phyloP scores from a whole-genome alignment of 2,797 vertebrate genomes.

The Tamandua tetradactyla region DNA sequence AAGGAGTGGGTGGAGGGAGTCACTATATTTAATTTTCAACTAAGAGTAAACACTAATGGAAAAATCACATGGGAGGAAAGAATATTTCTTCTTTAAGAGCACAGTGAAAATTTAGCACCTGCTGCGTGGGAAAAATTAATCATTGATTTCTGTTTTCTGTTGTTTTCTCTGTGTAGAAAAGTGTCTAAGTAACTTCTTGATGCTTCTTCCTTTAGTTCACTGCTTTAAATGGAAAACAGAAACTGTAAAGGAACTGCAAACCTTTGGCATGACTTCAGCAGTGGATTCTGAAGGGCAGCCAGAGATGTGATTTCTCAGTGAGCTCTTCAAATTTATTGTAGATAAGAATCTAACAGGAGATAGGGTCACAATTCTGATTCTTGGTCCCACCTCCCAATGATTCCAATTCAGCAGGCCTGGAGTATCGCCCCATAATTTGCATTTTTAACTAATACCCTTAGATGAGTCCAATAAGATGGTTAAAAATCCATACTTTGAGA shows the following conservation, averaged over 20 bases:
- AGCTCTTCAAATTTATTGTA: background rate
- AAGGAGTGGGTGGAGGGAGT: slow-evolving; percentile 27
- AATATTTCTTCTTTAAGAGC: slow-evolving; percentile 22
- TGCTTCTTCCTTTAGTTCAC: background rate
- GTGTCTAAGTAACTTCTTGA: background rate
- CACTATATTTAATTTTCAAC: slow-evolving; percentile 55
- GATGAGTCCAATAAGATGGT: background rate
- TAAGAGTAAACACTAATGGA: slow-evolving; percentile 40
- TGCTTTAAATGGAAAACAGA: slow-evolving; percentile 35
- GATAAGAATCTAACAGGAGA: background rate
- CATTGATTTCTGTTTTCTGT: background rate
- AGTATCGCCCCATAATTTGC: background rate
- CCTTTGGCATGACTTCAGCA: background rate
- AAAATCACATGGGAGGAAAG: slow-evolving; percentile 35
- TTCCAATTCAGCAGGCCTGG: background rate
- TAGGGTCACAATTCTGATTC: background rate
- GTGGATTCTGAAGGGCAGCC: background rate
- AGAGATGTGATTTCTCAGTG: background rate
- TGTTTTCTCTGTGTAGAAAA: slow-evolving; percentile 29
- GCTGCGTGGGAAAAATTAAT: slow-evolving; percentile 37
- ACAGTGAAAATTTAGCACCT: slow-evolving; percentile 22
- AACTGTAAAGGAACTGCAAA: background rate
- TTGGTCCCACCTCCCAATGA: background rate
- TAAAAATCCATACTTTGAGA: background rate
- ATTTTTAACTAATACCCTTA: background rate